Conservation (phyloP, 1,140 invertebrate species). For the Homarus americanus region DNA sequence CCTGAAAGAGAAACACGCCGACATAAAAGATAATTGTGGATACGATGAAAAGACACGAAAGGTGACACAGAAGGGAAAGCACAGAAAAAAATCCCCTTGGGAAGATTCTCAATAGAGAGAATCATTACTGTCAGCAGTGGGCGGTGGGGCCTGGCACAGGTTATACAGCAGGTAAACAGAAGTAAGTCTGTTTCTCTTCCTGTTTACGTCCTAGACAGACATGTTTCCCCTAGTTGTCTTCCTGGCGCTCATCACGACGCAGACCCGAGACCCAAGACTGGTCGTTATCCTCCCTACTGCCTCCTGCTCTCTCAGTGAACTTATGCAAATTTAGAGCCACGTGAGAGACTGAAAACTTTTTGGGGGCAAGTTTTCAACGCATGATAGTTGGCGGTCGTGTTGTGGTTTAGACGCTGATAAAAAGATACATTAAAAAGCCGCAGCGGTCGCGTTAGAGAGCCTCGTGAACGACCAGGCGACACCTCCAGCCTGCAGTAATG, state of each 20-base stretch:
- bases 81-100: not conserved
- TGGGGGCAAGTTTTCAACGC: not conserved
- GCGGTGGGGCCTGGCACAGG: slow-evolving; percentile 14
- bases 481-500: slow-evolving; percentile 41
- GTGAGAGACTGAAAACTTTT: too few species aligned
- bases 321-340: too few species aligned
- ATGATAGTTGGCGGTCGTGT: slow-evolving; percentile 47
- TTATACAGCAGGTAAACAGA: slow-evolving; percentile 41
- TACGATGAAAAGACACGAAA: not conserved
- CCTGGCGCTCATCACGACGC: not conserved
- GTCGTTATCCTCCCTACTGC: too few species aligned
- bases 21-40: not conserved
- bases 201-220: slow-evolving; percentile 50
- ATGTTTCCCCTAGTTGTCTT: slow-evolving; percentile 39
- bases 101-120: not conserved
- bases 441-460: slow-evolving; percentile 30
- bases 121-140: slow-evolving; percentile 22
- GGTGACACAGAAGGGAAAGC: not conserved
- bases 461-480: slow-evolving; percentile 33
- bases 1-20: too few species aligned
- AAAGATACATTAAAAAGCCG: slow-evolving; percentile 50
- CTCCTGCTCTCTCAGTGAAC: too few species aligned
- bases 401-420: slow-evolving; percentile 49
- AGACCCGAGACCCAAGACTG: too few species aligned
- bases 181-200: slow-evolving; percentile 50